Evolutionary conservation across 2,797 vertebrate genomes (phyloP), one percentile per base, ranked within the genome.

Genomic region (Cheracebus regulus): DNA sequence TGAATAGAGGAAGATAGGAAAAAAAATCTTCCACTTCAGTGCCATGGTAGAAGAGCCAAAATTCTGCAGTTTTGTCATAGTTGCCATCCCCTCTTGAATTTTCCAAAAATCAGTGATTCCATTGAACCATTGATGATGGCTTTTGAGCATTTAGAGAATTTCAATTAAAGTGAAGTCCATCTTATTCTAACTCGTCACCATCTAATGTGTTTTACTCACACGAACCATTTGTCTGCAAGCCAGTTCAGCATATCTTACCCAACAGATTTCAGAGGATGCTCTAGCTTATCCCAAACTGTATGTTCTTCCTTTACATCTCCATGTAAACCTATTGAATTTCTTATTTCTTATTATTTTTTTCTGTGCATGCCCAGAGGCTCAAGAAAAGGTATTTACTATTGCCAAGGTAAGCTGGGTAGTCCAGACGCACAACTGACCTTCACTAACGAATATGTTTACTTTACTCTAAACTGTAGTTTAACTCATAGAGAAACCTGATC

Each of bases 381-480:
- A 90, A 78, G 48, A 91, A 88, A 33, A 39, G 20, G 52, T 72
- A 61, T 83, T 72, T 48, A 87, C 58, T 2, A 6, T 19, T 75
- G 44, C 15, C 22, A 20, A 20, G 57, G 22, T n/a, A 41, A 57
- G 8, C n/a, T 8, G 15, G 3, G 44, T 14, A 39, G 12, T 39
- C 26, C 76, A 67, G 84, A 36, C 7, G 9, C 5, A 55, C 6
- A 72, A 87, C n/a, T 50, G 44, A 88, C 64, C 61, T 83, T 81
- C 36, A 33, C 55, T 94, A 83, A 94, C 87, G 52, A 48, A 2
- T 91, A 58, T 92, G 28, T 92, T 92, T 82, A 36, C 24, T 97
- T 89, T 93, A 81, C 26, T 80, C 57, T 88, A 93, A 88, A 92
- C 70, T 79, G 15, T 61, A 61, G 30, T 79, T 95, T 88, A 86